Evolutionary conservation across 64 coral and sea anemone species (phyloP).

Genomic region (Actinia tenebrosa): DNA sequence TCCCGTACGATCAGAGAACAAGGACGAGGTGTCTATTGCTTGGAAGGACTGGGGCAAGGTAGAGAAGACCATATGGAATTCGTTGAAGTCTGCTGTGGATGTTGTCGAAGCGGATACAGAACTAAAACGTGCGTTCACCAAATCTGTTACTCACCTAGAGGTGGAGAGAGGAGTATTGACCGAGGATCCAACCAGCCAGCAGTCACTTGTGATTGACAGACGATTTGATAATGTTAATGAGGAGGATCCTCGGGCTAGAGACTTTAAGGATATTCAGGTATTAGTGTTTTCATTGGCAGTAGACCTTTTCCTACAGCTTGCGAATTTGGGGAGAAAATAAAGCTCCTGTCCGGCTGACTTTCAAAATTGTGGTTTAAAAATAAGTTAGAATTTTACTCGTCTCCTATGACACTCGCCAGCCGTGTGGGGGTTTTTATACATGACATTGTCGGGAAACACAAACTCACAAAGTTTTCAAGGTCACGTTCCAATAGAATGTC

Average conservation of each 20-base stretch:
- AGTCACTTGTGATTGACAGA: slow-evolving; percentile 38
- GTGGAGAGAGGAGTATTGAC: slow-evolving; percentile 45
- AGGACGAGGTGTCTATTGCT: slow-evolving; percentile 13
- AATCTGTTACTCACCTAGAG: slow-evolving; percentile 45
- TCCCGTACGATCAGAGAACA: slow-evolving; percentile 31
- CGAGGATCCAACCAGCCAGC: slow-evolving; percentile 12
- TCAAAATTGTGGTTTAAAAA: too few relatives aligned
- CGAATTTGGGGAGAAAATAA: not conserved
- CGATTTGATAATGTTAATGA: slow-evolving; percentile 46
- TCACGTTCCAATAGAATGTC: too few relatives aligned
- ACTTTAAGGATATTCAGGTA: slow-evolving; percentile 42
- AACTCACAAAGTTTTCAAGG: too few relatives aligned
- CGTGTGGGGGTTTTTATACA: too few relatives aligned
- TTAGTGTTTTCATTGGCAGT: not conserved
- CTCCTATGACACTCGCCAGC: too few relatives aligned
- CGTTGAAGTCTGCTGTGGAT: slow-evolving; percentile 26
- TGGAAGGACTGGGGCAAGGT: slow-evolving; percentile 40
- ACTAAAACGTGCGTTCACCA: slow-evolving; percentile 24
- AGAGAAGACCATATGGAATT: slow-evolving; percentile 32
- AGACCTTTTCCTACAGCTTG: not conserved
- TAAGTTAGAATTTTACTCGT: not conserved
- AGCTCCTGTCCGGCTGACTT: not conserved
- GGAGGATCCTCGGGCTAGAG: slow-evolving; percentile 11
- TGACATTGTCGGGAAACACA: too few relatives aligned
- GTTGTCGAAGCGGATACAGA: slow-evolving; percentile 10